Base-by-base conservation (phyloP, 2,888 invertebrate genomes). In the Aporophyla nigra region DNA sequence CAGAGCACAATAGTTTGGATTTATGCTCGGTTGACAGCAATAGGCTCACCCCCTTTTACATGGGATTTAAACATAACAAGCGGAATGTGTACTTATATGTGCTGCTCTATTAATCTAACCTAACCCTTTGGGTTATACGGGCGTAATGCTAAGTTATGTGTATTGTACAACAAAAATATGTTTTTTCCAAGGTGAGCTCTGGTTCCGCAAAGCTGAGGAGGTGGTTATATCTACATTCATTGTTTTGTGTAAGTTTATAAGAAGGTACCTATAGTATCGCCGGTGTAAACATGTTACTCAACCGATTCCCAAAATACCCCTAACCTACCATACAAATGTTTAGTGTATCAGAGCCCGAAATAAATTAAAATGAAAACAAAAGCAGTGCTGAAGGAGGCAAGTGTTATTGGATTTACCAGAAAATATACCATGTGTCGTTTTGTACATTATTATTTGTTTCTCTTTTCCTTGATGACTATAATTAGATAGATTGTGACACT, bases 291-390 rank as follows among this genome's bases (percentile, higher is more conserved):
- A 78, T 80, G 24, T 78, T 83, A 80, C 76, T 80, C 76, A 75
- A 86, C 71, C 58, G 58, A 49, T 67, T 75, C 82, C 71, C 43
- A 67, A 79, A 87, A 87, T 87, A 87, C 69, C 66, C 49, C 43
- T 43, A 70, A 74, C 70, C 63, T 65, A 76, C 54, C 66, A 75
- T 49, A 43, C 70, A 78, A 61, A 76, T 80, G 82, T 82, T 84
- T 78, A 75, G 58, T 82, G 79, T 67, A 82, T 74, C 58, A 67
- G 61, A 58, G 65, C 71, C 62, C 43, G 53, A 76, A 78, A 79
- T 67, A 72, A 76, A 74, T 74, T 49, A n/a, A 40, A 70, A 53
- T 54, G 65, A 74, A 78, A 74, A 79, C 85, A 88, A 79, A 73
- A 72, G 66, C 62, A 68, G 40, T 49, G 70, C 67, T 66, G 59